phyloP scores from a whole-genome alignment of 2,888 invertebrate species.

The Sinotaia quadrata region DNA sequence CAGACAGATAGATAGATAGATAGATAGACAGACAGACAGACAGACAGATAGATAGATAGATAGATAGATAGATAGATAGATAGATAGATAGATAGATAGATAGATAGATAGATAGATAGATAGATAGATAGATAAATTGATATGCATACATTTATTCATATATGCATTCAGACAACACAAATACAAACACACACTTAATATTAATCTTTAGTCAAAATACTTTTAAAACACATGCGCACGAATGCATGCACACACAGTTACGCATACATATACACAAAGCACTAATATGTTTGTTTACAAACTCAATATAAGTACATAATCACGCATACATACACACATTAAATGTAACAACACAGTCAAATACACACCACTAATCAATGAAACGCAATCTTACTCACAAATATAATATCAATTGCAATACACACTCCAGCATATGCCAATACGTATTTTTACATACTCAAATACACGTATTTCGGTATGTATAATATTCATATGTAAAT shows the following conservation, averaged over 20 bases:
- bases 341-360: neutral
- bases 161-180: neutral
- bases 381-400: neutral
- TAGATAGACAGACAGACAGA: no score
- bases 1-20: no score
- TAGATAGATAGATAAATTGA: no score
- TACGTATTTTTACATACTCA: neutral
- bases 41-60: neutral
- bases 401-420: neutral
- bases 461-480: neutral
- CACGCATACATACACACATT: neutral
- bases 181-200: neutral
- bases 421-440: neutral
- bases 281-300: neutral
- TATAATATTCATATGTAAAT: neutral
- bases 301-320: neutral
- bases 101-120: neutral
- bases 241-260: neutral
- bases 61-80: neutral
- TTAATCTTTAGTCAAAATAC: neutral
- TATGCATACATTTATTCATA: constrained; percentile 3
- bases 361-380: neutral
- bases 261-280: neutral
- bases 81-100: neutral
- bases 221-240: neutral